A percentile compares a stretch with the other conserved stretches of the same genome.
These are phyloP conservation scores for Gnathonemus longibarbis DNA, from an alignment of 2,113 vertebrate genomes.

Conservation along the genomic window DNA sequence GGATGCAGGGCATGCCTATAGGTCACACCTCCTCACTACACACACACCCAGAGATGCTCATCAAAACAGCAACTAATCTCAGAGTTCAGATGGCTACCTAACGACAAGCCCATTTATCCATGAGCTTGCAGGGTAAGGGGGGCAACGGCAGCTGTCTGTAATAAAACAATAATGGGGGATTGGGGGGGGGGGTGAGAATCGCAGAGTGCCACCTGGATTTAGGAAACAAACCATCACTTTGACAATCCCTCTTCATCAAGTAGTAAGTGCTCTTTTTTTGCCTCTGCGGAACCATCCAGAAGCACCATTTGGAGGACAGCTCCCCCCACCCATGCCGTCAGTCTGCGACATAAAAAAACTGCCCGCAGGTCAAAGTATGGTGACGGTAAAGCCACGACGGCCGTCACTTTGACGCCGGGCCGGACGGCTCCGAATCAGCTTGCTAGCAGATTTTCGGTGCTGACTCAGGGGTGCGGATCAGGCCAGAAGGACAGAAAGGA, in stretches of 20 bases:
- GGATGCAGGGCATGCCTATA: neutral
- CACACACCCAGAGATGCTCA: neutral
- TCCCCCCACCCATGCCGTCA: neutral
- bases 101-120: neutral
- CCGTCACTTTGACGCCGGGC: neutral
- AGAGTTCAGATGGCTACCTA: neutral
- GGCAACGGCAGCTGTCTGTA: neutral
- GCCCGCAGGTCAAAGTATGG: neutral
- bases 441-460: neutral
- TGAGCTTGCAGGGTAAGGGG: neutral
- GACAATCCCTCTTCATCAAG: slow-evolving; percentile 58
- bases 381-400: neutral
- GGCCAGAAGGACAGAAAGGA: neutral
- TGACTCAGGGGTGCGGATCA: neutral
- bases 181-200: slow-evolving; percentile 27
- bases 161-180: slow-evolving; percentile 9
- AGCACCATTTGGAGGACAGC: neutral
- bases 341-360: neutral
- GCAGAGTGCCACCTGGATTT: neutral
- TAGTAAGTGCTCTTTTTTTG: neutral
- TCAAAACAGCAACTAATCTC: neutral
- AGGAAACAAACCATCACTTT: slow-evolving; percentile 11
- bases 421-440: neutral
- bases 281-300: neutral
- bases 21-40: neutral